A percentile compares a stretch with the other conserved stretches of the same genome.
phyloP scores from a whole-genome alignment of 2,797 vertebrate species.

The Tadarida brasiliensis region DNA sequence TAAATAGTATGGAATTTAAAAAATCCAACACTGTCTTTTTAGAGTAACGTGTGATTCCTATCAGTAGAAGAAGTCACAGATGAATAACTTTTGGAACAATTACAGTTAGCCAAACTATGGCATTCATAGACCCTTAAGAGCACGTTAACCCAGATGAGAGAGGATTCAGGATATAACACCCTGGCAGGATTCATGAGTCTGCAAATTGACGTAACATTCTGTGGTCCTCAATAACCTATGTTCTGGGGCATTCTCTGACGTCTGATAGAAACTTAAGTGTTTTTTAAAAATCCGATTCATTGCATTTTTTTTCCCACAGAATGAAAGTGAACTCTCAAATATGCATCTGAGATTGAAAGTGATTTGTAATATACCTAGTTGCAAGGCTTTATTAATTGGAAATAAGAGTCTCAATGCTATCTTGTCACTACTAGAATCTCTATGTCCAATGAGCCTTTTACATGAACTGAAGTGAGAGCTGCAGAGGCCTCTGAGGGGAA shows the following conservation, averaged over 20 bases:
- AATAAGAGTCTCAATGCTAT: not conserved
- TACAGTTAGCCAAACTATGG: not conserved
- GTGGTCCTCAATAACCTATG: not conserved
- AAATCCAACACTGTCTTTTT: not conserved
- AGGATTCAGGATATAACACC: not conserved
- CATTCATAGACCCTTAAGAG: not conserved
- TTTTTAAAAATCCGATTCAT: not conserved
- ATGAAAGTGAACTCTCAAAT: not conserved
- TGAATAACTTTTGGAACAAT: not conserved
- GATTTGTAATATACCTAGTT: not conserved
- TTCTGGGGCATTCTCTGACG: not conserved
- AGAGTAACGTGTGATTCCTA: not conserved
- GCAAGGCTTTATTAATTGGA: slow-evolving; percentile 31
- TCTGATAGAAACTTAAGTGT: not conserved
- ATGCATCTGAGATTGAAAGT: not conserved
- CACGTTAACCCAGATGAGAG: not conserved
- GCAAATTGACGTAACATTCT: not conserved
- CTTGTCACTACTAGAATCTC: not conserved
- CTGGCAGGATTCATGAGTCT: not conserved
- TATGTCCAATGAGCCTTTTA: not conserved
- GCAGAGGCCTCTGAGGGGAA: not conserved
- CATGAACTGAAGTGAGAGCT: not conserved
- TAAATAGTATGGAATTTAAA: not conserved
- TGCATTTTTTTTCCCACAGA: not conserved
- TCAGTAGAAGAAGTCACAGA: not conserved